Evolutionary conservation across 2,888 invertebrate species (phyloP), one percentile per base, ranked within the genome.

Genomic region (Cosmorhoe ocellata): DNA sequence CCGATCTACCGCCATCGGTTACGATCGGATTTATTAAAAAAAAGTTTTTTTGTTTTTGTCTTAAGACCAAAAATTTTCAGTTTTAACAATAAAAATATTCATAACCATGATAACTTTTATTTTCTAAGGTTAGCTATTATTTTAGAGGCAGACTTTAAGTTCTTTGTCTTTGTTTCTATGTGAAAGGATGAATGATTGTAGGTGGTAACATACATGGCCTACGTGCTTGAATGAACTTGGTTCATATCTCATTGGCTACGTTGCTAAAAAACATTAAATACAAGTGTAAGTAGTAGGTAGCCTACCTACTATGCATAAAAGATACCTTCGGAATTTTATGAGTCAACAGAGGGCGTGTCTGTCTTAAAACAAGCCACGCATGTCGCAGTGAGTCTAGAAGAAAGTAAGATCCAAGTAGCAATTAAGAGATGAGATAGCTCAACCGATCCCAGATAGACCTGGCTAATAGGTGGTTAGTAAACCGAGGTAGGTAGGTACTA

Each of bases 261-360:
- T 18, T 18, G 18, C 18, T 18, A 18, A 18, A 18, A 18, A 3
- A 18, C 18, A 18, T 3, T 4, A 18, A 18, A 18, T 18, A 3
- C 18, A 18, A 18, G 18, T 3, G 18, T 18, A 3, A 18, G 18
- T 3, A n/a, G 18, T 18, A 18, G 18, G 18, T 18, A 18, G n/a
- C n/a, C 18, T 7, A 24, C 24, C 18, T 18, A 24, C 7, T 6
- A 7, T 24, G 24, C 6, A 32, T 13, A 32, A 8, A 24, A 22
- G 33, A 34, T n/a, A 36, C 11, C 24, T 22, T 27, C 3, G 18
- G n/a, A 28, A 37, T 38, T 41, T 36, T 11, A 44, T 53, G 48
- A 53, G 44, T 53, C 44, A 47, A 28, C 40, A n/a, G 27, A 52
- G 53, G 48, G 48, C 44, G 53, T 44, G 39, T 9, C 44, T 27